Evolutionary conservation across 1,140 invertebrate genomes (phyloP).

Genomic region (Bombus picipes): DNA sequence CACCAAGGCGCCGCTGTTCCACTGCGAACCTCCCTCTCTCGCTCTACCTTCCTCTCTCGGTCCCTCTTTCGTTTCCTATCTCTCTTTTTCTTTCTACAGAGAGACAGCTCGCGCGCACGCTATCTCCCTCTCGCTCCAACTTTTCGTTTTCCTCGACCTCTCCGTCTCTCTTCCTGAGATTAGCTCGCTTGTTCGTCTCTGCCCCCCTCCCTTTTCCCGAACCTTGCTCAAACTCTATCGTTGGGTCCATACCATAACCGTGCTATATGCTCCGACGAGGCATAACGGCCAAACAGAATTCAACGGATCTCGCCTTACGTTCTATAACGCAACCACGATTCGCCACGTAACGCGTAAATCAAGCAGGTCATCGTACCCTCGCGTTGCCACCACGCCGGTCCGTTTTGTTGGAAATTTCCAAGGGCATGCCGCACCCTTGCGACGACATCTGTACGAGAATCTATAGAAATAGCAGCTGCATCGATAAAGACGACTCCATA

Average conservation of each 20-base stretch:
- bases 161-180: not conserved
- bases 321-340: conserved; percentile 59
- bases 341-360: conserved; percentile 63
- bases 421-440: not conserved
- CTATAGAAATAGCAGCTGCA: not conserved
- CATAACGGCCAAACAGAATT: conserved; percentile 21
- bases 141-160: conserved; percentile 1
- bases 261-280: conserved; percentile 26
- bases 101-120: too few relatives aligned
- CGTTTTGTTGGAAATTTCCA: conserved; percentile 33
- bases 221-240: conserved; percentile 4
- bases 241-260: conserved; percentile 39
- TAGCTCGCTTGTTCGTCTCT: not conserved
- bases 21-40: not conserved
- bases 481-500: not conserved
- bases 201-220: not conserved
- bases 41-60: not conserved
- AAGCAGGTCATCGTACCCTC: conserved; percentile 70
- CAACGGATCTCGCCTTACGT: conserved; percentile 56
- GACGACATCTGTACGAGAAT: conserved; percentile 7
- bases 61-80: not conserved
- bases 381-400: conserved; percentile 19
- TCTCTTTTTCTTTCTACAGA: not conserved
- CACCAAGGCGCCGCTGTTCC: conserved; percentile 32
- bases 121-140: not conserved